These are phyloP conservation scores for Anisognathus igniventris DNA, from an alignment of 2,797 vertebrate species.

Conservation along the genomic window DNA sequence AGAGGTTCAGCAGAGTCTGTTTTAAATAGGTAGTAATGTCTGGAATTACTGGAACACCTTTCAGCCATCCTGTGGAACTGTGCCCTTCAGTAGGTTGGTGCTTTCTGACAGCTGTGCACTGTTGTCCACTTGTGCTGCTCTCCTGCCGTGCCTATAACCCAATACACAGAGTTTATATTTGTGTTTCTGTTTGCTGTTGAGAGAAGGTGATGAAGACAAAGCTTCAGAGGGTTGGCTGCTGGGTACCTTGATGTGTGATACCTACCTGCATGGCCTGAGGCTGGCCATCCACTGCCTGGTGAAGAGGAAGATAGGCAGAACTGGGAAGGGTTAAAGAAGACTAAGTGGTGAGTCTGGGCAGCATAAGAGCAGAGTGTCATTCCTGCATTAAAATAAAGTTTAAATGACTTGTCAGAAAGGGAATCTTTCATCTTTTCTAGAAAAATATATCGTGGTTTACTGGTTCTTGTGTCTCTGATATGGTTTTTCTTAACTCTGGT, in stretches of 20 bases:
- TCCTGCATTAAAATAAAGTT: not conserved
- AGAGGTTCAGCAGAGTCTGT: not conserved
- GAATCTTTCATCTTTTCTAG: not conserved
- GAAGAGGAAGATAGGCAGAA: not conserved
- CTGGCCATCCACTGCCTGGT: rapidly evolving
- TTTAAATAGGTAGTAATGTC: not conserved
- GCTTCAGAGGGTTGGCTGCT: not conserved
- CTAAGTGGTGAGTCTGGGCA: not conserved
- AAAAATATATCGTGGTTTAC: not conserved
- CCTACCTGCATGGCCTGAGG: rapidly evolving
- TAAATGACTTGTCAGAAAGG: not conserved
- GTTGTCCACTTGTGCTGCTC: not conserved
- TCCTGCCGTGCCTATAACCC: not conserved
- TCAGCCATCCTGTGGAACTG: not conserved
- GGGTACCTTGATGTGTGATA: rapidly evolving
- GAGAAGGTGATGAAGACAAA: not conserved
- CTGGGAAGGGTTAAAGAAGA: not conserved
- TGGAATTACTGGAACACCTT: not conserved
- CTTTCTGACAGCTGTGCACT: not conserved
- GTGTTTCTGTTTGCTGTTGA: not conserved
- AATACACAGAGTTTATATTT: not conserved
- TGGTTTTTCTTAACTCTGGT: rapidly evolving
- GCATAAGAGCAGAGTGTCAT: not conserved
- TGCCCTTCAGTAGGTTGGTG: not conserved
- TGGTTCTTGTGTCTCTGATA: not conserved